Percentiles rank a stretch among this genome's conserved stretches.
These are phyloP conservation scores for Orchestes rusci DNA, from an alignment of 2,888 invertebrate species.

Conservation along the genomic window DNA sequence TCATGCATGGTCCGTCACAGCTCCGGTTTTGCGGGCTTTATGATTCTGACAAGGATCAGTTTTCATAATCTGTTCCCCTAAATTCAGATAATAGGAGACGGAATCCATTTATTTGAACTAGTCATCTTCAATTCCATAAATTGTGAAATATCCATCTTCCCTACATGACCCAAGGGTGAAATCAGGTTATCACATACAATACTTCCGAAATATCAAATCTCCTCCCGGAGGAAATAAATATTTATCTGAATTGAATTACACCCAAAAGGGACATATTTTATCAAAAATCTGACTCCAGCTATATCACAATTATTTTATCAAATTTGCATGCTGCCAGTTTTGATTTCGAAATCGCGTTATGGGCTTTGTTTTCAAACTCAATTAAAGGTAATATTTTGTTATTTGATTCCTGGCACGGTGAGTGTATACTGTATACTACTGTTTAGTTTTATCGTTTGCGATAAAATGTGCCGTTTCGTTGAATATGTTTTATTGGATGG, in stretches of 20 bases:
- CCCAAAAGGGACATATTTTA: slow-evolving; percentile 15
- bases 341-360: slow-evolving; percentile 17
- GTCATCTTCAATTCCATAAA: too few species aligned
- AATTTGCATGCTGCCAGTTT: slow-evolving; percentile 21
- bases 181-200: too few species aligned
- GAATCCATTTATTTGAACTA: too few species aligned
- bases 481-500: slow-evolving; percentile 8
- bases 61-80: too few species aligned
- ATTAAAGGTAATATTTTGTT: slow-evolving; percentile 19
- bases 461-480: slow-evolving; percentile 7
- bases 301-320: slow-evolving; percentile 22
- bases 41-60: too few species aligned
- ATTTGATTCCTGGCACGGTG: slow-evolving; percentile 15
- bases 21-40: too few species aligned
- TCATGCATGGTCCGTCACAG: too few species aligned
- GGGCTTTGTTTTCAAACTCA: slow-evolving; percentile 16
- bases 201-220: slow-evolving; percentile 11
- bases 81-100: too few species aligned
- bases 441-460: slow-evolving; percentile 12
- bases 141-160: too few species aligned
- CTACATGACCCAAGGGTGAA: too few species aligned
- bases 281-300: slow-evolving; percentile 17
- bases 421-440: slow-evolving; percentile 6
- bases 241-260: slow-evolving; percentile 19
- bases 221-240: slow-evolving; percentile 17